Evolutionary conservation across 2,888 invertebrate species (phyloP), one percentile per base, ranked within the genome.

Genomic region (Cyclophora punctaria): DNA sequence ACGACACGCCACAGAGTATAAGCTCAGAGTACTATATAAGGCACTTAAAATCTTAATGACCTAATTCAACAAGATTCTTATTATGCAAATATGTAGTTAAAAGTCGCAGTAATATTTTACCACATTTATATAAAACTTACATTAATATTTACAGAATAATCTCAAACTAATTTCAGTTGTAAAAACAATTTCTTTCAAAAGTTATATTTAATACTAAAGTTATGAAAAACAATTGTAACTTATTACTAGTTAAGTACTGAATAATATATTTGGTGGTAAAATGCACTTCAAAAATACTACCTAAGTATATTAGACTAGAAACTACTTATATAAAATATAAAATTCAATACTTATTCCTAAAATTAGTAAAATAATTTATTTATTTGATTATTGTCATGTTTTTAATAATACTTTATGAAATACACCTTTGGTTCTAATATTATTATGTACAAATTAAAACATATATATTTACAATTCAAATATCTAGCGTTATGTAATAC

Each of bases 401-500:
- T 59, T 56, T 59, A 62, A 59, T 53, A 67, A 66, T 68, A 69
- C 64, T 62, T 65, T 66, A 67, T 62, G 5, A 37, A 59, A 67
- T 69, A 70, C 65, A 73, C 69, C 80, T 81, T 80, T 80, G 80
- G 79, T 75, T 66, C 66, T 71, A 67, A 52, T 60, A 65, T 69
- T 69, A 62, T 62, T 74, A 77, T 66, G 58, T 66, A 67, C 63
- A 67, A 53, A 62, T 37, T 37, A 37, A 37, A 37, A 37, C 1
- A 5, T 37, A 37, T 37, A 5, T 37, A 37, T 37, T 37, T 37
- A 37, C 37, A 37, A 37, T 37, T 37, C 5, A 37, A 37, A 20
- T 20, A 20, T 1, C 20, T 20, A 20, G 20, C 20, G 20, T 20
- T 20, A 20, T 20, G 20, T 20, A 20, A 20, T 20, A 20, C 20